Conservation (phyloP, 2,113 vertebrate genomes). For the Sinocyclocheilus maitianheensis region DNA sequence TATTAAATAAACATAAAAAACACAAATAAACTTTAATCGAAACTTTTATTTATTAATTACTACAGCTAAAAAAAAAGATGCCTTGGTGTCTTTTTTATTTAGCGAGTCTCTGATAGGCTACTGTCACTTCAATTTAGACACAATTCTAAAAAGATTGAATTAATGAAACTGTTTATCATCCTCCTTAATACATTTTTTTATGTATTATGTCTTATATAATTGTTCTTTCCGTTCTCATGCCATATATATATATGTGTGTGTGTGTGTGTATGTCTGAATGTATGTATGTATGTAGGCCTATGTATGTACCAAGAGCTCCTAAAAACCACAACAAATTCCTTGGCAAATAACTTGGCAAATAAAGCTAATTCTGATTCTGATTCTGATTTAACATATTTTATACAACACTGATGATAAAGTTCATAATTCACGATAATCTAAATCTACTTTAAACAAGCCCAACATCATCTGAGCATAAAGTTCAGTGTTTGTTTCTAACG, state of each 20-base stretch:
- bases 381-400: background rate
- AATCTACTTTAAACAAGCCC: background rate
- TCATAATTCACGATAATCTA: background rate
- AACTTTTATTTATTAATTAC: background rate
- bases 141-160: background rate
- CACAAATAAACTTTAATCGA: background rate
- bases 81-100: background rate
- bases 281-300: no score
- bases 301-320: no score
- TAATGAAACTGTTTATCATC: background rate
- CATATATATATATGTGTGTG: no score
- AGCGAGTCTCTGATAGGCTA: background rate
- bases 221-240: no score
- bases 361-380: no score
- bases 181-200: background rate
- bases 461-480: background rate
- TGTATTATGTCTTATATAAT: no score
- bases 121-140: background rate
- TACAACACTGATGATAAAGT: background rate
- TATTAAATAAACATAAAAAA: background rate
- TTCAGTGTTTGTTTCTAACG: background rate
- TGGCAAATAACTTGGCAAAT: no score
- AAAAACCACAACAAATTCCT: no score
- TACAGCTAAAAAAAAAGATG: background rate
- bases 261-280: no score